Evolutionary conservation across 2,797 vertebrate genomes (phyloP), one percentile per base, ranked within the genome.

Genomic region (Sebastes hopkinsi): DNA sequence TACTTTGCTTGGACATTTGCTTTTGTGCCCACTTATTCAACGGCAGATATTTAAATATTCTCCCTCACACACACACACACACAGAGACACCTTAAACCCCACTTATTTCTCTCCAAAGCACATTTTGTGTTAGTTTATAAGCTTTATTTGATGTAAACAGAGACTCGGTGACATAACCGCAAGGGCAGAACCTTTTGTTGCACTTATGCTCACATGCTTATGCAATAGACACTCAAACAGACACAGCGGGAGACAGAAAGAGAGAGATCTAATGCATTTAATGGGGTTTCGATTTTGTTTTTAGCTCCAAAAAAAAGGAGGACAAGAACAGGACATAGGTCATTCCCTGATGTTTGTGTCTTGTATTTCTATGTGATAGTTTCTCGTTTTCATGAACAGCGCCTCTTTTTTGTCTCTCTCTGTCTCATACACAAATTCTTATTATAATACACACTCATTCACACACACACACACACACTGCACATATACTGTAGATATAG

Each of bases 111-210:
- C 6, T 55, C 42, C 7, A 9, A 76, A 61, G 38, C 23, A 55
- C 52, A 54, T 29, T 61, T 77, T 70, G 22, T 42, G 23, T 74
- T 22, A 8, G 74, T 81, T 76, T 27, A 29, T 56, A 58, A 72
- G 54, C 73, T 92, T 89, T 90, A 89, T 85, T 90, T 52, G 2
- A 73, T 82, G 87, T 86, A 92, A 87, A 91, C 85, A 87, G 25
- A 87, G 61, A 85, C 75, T 80, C 34, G 1, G 29, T 72, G 54
- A 76, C 80, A 81, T 25, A 70, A 75, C 34, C 20, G 25, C 6
- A 3, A 79, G 75, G 70, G 58, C 52, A 71, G 50, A 80, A 62
- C 25, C 11, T 70, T 80, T 77, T 71, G 34, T 77, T 74, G 74
- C 56, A 61, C 61, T 27, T 36, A 56, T 52, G 22, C 32, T 74